A percentile compares a stretch with the other conserved stretches of the same genome.
These are phyloP conservation scores for Drosophila busckii DNA, from an alignment of 1,140 invertebrate genomes.

Conservation along the genomic window DNA sequence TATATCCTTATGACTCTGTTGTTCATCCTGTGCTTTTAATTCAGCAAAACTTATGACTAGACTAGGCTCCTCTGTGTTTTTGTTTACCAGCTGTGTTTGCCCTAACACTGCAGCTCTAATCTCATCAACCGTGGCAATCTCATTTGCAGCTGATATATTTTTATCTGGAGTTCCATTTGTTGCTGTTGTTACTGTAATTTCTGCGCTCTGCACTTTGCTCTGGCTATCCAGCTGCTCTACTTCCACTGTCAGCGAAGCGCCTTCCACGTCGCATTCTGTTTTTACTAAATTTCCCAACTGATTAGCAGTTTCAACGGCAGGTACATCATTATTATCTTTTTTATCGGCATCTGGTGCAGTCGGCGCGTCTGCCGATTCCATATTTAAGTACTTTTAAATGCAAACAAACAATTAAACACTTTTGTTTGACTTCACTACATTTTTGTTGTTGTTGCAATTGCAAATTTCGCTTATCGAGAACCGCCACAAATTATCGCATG, in stretches of 20 bases:
- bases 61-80: background rate
- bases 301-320: too few species aligned
- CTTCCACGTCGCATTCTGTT: constrained; percentile 32
- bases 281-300: background rate
- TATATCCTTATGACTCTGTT: constrained; percentile 4
- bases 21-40: constrained; percentile 30
- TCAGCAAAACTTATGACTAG: constrained; percentile 34
- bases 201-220: constrained; percentile 10
- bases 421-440: constrained; percentile 39
- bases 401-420: constrained; percentile 27
- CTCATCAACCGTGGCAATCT: constrained; percentile 4
- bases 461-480: too few species aligned
- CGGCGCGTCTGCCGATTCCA: constrained; percentile 13
- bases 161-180: constrained; percentile 11
- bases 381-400: constrained; percentile 21
- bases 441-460: too few species aligned
- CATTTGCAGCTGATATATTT: constrained; percentile 23
- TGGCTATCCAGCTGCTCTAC: constrained; percentile 48
- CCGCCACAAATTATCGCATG: too few species aligned
- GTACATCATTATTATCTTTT: background rate
- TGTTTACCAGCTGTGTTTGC: too few species aligned
- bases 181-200: constrained; percentile 2
- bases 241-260: constrained; percentile 18
- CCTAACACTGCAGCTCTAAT: constrained; percentile 8
- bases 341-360: background rate